Percentiles rank a stretch among this genome's conserved stretches.
phyloP scores from a whole-genome alignment of 2,888 invertebrate genomes.

The Drosophila setosimentum region DNA sequence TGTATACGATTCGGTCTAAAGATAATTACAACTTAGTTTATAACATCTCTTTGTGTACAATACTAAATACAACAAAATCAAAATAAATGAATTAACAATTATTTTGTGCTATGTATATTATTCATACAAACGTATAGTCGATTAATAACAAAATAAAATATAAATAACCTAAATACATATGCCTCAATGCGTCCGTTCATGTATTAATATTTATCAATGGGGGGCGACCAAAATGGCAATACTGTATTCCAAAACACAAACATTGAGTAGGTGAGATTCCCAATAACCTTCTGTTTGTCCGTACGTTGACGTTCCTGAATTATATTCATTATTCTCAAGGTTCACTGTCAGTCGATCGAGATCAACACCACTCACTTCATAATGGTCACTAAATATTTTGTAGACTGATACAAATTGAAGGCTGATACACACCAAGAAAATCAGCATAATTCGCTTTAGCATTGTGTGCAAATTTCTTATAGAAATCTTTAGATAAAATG shows the following conservation, averaged over 20 bases:
- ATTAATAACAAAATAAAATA: slow-evolving; percentile 20
- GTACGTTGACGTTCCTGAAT: slow-evolving; percentile 19
- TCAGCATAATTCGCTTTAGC: slow-evolving; percentile 10
- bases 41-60: slow-evolving; percentile 51
- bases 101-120: slow-evolving; percentile 29
- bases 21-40: slow-evolving; percentile 50
- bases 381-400: not conserved
- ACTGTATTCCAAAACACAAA: slow-evolving; percentile 13
- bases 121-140: slow-evolving; percentile 19
- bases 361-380: slow-evolving; percentile 19
- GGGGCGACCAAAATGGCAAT: slow-evolving; percentile 9
- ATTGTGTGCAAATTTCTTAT: slow-evolving; percentile 1
- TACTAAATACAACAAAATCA: slow-evolving; percentile 37
- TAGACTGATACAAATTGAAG: not conserved
- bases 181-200: not conserved
- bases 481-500: not conserved
- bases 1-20: slow-evolving; percentile 67
- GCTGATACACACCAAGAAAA: slow-evolving; percentile 7
- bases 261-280: slow-evolving; percentile 35
- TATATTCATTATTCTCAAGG: not conserved
- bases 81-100: slow-evolving; percentile 35
- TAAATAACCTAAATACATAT: slow-evolving; percentile 10
- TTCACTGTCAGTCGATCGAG: not conserved
- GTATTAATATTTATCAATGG: slow-evolving; percentile 13
- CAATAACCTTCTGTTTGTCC: slow-evolving; percentile 38